Percentiles rank a stretch among this genome's conserved stretches.
These are phyloP conservation scores for Terrapene triunguis DNA, from an alignment of 2,113 vertebrate species.

Conservation along the genomic window DNA sequence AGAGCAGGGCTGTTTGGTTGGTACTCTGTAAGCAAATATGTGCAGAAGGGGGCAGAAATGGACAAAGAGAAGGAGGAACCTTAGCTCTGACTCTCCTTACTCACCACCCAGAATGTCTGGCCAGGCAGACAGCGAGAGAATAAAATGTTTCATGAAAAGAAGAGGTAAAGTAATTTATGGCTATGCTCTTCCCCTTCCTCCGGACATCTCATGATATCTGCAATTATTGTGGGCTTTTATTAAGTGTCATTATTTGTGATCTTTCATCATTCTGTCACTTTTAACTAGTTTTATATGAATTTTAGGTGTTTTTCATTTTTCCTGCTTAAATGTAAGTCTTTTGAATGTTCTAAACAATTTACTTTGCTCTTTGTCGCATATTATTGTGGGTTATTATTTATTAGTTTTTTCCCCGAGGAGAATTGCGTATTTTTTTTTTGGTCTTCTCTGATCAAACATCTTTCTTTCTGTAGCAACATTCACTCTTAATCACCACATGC, in stretches of 20 bases:
- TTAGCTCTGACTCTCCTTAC: not conserved
- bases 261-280: not conserved
- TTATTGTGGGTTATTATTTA: not conserved
- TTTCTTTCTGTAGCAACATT: not conserved
- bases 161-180: not conserved
- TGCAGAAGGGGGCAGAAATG: not conserved
- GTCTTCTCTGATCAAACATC: not conserved
- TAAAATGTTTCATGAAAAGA: not conserved
- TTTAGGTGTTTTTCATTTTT: not conserved
- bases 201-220: not conserved
- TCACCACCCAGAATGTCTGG: not conserved
- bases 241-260: not conserved
- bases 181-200: not conserved
- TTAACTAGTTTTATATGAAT: not conserved
- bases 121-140: not conserved
- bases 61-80: not conserved
- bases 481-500: slow-evolving; percentile 3
- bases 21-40: not conserved
- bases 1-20: not conserved
- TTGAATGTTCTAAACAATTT: not conserved
- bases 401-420: not conserved
- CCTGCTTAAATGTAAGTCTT: not conserved
- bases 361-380: not conserved
- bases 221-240: not conserved
- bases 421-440: not conserved